Evolutionary conservation across 2,113 vertebrate genomes (phyloP).

Genomic region (Nymphicus hollandicus): DNA sequence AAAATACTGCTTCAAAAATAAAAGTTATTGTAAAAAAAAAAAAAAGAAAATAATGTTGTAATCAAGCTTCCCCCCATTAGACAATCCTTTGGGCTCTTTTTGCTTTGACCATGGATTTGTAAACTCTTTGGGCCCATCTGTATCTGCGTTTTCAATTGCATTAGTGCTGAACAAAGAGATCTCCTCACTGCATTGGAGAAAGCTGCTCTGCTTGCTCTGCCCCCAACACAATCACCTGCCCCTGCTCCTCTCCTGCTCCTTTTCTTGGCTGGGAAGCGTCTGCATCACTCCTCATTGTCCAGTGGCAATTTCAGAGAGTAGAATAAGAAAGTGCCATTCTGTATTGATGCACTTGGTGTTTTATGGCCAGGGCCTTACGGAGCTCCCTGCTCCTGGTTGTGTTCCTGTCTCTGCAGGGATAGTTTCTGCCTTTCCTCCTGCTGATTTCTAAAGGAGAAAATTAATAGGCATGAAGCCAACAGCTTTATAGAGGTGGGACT

Average conservation of each 20-base stretch:
- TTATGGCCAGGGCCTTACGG: accelerated
- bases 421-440: not conserved
- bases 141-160: not conserved
- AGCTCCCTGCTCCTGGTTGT: not conserved
- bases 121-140: not conserved
- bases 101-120: not conserved
- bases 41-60: not conserved
- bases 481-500: not conserved
- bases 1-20: not conserved
- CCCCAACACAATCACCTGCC: accelerated
- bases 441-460: slow-evolving; percentile 48
- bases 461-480: slow-evolving; percentile 43
- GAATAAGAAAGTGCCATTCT: accelerated
- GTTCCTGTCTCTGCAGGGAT: not conserved
- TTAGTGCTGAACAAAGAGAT: not conserved
- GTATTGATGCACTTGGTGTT: not conserved
- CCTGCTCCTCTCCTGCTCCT: not conserved
- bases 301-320: not conserved
- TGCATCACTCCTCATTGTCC: not conserved
- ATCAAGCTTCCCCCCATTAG: not conserved
- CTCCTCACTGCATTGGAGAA: not conserved
- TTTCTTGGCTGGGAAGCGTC: not conserved
- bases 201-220: not conserved
- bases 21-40: not conserved
- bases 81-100: not conserved